Base-by-base conservation (phyloP, 2,888 invertebrate genomes). In the Arge pagana region DNA sequence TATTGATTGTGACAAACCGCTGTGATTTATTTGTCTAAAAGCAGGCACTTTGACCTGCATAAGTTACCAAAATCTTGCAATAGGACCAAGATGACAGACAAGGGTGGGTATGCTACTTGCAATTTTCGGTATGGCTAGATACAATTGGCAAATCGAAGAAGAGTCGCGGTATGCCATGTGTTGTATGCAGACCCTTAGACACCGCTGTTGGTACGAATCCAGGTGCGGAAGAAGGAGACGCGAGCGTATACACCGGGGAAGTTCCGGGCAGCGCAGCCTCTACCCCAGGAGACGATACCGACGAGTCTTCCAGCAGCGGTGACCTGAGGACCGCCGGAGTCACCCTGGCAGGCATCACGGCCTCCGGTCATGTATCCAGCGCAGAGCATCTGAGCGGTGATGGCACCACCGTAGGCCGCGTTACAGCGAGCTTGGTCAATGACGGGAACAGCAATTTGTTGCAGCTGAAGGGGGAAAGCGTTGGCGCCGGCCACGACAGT, bases 381-480 rank as follows among this genome's bases (percentile, higher is more conserved):
- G 30, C 50, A 50, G 26, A 50, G 10, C 50, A 50, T 50, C 11
- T 21, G 30, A 7, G 4, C 45, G 23, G 57, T 55, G 50, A 57
- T 57, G 19, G 33, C 26, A 11, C 57, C 53, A 4, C 28, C 30
- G 42, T 57, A 54, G 8, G 37, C 26, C 2, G 19, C 1, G 19
- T 50, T 50, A 31, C 50, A 50, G 21, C 1, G 15, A 10, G 28
- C n/a, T 18, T 50, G 50, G 8, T 18, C 26, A 1, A 41, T 40
- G 23, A 40, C 8, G 6, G 50, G 50, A 4, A 50, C 16, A 16
- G 13, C 18, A 4, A 41, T 31, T 16, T 40, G 41, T 15, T 41
- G 40, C 16, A 50, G 41, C 16, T 1, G 8, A 10, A 18, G 5
- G 4, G 50, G 39, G 3, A 31, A 1, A 10, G 6, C 7, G 18